Percentiles rank a stretch among this genome's conserved stretches.
These are phyloP conservation scores for Tympanuchus pallidicinctus DNA, from an alignment of 2,113 vertebrate genomes.

Conservation along the genomic window DNA sequence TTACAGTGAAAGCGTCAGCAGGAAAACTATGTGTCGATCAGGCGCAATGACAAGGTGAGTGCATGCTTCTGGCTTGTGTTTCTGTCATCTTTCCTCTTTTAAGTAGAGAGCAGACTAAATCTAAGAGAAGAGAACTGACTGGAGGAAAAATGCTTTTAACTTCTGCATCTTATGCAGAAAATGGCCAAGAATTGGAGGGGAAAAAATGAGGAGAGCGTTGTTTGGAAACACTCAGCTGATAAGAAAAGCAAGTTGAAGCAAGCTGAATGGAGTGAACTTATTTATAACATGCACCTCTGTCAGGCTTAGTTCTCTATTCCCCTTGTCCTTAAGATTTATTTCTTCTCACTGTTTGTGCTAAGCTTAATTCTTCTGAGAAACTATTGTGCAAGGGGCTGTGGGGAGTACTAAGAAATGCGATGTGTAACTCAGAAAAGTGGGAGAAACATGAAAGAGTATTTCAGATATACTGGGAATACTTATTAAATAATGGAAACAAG, in stretches of 20 bases:
- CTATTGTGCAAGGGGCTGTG: slow-evolving; percentile 31
- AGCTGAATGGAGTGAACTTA: not conserved
- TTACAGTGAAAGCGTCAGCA: not conserved
- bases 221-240: not conserved
- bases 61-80: not conserved
- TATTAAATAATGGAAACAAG: not conserved
- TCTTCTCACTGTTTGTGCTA: not conserved
- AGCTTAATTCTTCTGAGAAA: not conserved
- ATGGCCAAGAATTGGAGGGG: not conserved
- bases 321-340: not conserved
- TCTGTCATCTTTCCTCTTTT: not conserved
- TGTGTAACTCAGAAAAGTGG: not conserved
- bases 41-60: slow-evolving; percentile 56
- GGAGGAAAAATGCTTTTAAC: not conserved
- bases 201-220: not conserved
- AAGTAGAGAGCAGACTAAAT: not conserved
- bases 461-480: not conserved
- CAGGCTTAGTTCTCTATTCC: not conserved
- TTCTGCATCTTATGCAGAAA: not conserved
- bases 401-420: slow-evolving; percentile 15
- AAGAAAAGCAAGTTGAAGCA: not conserved
- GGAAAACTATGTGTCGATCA: slow-evolving; percentile 57
- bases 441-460: not conserved
- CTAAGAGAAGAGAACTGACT: not conserved
- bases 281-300: not conserved